Base-by-base conservation (phyloP, 2,797 vertebrate species). In the Enteromius viviparus region DNA sequence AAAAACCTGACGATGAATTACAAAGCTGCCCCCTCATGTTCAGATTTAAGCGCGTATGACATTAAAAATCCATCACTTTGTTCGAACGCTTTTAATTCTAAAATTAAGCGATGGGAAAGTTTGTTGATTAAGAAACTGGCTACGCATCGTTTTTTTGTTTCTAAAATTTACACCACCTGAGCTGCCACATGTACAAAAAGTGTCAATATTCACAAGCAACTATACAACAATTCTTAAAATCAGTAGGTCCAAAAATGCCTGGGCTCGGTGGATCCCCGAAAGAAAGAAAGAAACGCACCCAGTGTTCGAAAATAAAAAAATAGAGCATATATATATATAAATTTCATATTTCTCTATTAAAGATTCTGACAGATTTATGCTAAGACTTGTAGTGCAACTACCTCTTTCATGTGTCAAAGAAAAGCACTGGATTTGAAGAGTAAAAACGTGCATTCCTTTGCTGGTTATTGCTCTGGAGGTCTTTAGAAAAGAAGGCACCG, bases 161-260 rank as follows among this genome's bases (percentile, higher is more conserved):
- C 3, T 90, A 92, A 93, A 96, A 98, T 97, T 94, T 97, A 98
- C 96, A 96, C 92, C 94, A 97, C 95, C 94, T 94, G 96, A 99
- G 98, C 97, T 99, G 97, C 98, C 97, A 95, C 94, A 96, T 95
- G 93, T 89, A 91, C 94, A 95, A 93, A 26, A 95, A 95, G 92
- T 95, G 94, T 95, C 85, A 85, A 92, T 96, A 96, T 96, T 95
- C 95, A 96, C 96, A 96, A 94, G 94, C 95, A 96, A 95, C 94
- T 96, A 89, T 95, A 95, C 93, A 95, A 94, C 92, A 94, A 91
- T 94, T 91, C 87, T 91, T 88, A 53, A 68, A 93, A 94, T 94
- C 95, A 96, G 94, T 95, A 96, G 93, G 93, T 95, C 94, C 91
- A 91, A 93, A 93, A 94, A 91, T 83, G 93, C 91, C 91, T 93